Conservation (phyloP, 2,113 vertebrate genomes). For the Gavia stellata region DNA sequence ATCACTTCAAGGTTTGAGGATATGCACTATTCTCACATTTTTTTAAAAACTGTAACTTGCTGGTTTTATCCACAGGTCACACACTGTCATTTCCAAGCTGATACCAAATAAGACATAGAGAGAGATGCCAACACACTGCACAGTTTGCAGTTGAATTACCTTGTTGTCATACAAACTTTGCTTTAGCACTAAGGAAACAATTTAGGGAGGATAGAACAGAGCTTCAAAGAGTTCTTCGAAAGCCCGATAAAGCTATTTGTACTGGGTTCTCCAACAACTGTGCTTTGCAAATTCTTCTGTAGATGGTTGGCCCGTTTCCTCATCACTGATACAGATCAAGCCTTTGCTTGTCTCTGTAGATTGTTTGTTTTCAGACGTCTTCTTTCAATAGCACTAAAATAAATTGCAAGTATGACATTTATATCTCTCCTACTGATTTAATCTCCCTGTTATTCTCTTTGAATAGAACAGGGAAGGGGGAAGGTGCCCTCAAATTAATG, state of each 20-base stretch:
- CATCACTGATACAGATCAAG: background rate
- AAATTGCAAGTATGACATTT: slow-evolving; percentile 48
- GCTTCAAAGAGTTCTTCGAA: slow-evolving; percentile 11
- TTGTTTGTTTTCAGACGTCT: slow-evolving; percentile 23
- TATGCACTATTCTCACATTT: background rate
- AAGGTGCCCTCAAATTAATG: background rate
- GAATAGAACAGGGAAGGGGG: background rate
- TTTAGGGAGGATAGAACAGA: background rate
- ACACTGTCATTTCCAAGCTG: slow-evolving; percentile 12
- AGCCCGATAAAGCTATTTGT: background rate
- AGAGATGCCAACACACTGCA: background rate
- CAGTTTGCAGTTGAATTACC: slow-evolving; percentile 10
- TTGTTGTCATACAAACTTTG: background rate
- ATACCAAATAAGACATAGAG: background rate
- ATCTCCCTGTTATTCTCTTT: background rate
- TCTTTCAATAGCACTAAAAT: slow-evolving; percentile 29
- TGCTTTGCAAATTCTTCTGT: background rate
- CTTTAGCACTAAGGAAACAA: background rate
- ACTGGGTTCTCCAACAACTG: background rate
- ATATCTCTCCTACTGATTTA: slow-evolving; percentile 23
- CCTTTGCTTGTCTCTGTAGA: background rate
- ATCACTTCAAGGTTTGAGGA: background rate
- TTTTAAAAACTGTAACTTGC: background rate
- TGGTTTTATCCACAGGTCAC: background rate
- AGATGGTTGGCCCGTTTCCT: background rate